Base-by-base conservation (phyloP, 2,888 invertebrate genomes). In the Theodoxus fluviatilis region DNA sequence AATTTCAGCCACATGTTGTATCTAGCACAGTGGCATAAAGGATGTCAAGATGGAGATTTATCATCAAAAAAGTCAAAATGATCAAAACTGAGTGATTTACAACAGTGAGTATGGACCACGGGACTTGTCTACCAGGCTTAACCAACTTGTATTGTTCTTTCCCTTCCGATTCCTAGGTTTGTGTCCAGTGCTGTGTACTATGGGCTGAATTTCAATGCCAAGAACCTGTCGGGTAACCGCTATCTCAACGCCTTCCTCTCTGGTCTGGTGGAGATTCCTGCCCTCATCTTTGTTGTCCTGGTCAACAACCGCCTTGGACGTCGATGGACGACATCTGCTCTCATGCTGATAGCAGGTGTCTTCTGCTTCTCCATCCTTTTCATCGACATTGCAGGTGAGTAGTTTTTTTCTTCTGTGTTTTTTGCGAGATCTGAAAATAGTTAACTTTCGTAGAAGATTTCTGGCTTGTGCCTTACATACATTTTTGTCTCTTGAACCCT, bases 261-360 rank as follows among this genome's bases (percentile, higher is more conserved):
- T 4, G 85, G 85, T 15, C 70, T 85, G 4, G 84, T 85, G 3
- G 85, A 85, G 74, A 81, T 85, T 57, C 84, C 85, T 43, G 83
- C 84, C 9, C 72, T 85, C 4, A 35, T 84, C 3, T 80, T 83
- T 74, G 85, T 85, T 2, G 77, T 85, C 9, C 47, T 76, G 12
- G 75, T 83, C 25, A 84, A 83, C 75, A 85, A 85, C 72, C 79
- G 73, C 52, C 70, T 83, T 40, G 85, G 85, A 1, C 73, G 85
- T 12, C 76, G 81, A n/a, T 75, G 74, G 66, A 85, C 84, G 0
- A 75, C 83, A 9, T 78, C 78, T 33, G 25, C 73, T 15, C 74
- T 85, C 9, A 80, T 85, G 80, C 59, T 76, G 22, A 47, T 80
- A 1, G 80, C 84, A 9, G 84, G 84, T 2, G 31, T 81, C 7